These are phyloP conservation scores for Conistra vaccinii DNA, from an alignment of 2,888 invertebrate genomes.

Conservation along the genomic window DNA sequence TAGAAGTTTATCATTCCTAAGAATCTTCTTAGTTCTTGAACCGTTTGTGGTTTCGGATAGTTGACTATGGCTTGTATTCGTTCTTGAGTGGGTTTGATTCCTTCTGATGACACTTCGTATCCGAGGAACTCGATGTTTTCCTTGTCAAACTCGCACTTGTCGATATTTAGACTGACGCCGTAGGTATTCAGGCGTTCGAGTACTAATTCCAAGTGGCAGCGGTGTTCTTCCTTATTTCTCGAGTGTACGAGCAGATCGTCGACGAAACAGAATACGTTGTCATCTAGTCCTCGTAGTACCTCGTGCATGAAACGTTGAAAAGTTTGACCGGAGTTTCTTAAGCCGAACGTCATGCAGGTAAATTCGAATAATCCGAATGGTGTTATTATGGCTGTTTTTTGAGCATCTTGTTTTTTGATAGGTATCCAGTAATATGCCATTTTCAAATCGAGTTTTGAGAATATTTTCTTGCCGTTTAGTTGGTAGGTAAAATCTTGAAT, in stretches of 20 bases:
- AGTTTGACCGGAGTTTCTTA: too few species aligned
- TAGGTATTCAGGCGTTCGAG: conserved; percentile 1
- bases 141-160: background rate
- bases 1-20: background rate
- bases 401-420: background rate
- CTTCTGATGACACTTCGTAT: background rate
- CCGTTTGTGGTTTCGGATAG: background rate
- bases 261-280: too few species aligned
- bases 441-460: too few species aligned
- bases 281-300: too few species aligned
- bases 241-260: too few species aligned
- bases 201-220: too few species aligned
- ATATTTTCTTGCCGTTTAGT: too few species aligned
- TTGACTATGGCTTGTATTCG: background rate
- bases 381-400: background rate
- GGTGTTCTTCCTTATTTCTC: too few species aligned
- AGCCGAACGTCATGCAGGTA: background rate
- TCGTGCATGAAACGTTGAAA: too few species aligned
- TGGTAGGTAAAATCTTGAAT: too few species aligned
- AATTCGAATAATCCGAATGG: background rate
- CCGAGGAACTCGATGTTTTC: background rate
- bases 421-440: too few species aligned
- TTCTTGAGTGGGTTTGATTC: background rate
- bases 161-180: background rate
- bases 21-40: background rate